phyloP scores from a whole-genome alignment of 2,113 vertebrate species.

The Falco punctatus region DNA sequence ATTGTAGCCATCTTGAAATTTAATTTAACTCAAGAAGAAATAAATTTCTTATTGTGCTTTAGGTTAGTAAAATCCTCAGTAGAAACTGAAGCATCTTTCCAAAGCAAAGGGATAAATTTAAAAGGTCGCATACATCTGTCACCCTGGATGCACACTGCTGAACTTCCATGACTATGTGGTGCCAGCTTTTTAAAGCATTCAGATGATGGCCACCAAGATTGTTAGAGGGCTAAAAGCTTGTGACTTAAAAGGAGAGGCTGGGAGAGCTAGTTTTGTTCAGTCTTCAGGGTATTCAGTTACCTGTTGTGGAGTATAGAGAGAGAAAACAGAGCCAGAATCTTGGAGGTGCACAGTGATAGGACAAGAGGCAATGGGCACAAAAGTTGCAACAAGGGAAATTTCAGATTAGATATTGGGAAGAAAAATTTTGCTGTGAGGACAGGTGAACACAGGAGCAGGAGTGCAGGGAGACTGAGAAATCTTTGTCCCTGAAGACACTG shows the following conservation, averaged over 20 bases:
- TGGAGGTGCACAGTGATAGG: not conserved
- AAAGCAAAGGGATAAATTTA: not conserved
- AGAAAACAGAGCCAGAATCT: not conserved
- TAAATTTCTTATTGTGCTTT: not conserved
- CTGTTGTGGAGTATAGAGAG: accelerated
- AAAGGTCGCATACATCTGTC: not conserved
- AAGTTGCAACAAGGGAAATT: not conserved
- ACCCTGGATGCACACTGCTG: not conserved
- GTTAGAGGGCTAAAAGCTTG: not conserved
- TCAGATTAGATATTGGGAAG: not conserved
- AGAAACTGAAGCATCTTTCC: not conserved
- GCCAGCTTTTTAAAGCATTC: not conserved
- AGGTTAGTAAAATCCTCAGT: not conserved
- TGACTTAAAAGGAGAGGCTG: not conserved
- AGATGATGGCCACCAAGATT: not conserved
- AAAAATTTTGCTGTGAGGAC: not conserved
- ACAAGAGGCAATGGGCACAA: not conserved
- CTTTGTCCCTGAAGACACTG: not conserved
- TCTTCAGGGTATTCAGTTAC: not conserved
- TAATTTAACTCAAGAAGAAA: not conserved
- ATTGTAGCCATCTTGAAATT: not conserved
- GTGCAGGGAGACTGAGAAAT: not conserved
- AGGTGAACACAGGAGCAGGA: not conserved
- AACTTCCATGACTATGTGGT: not conserved
- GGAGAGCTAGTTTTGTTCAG: not conserved